These are phyloP conservation scores for Malthinus seriepunctatus DNA, from an alignment of 2,888 invertebrate species.

Conservation along the genomic window DNA sequence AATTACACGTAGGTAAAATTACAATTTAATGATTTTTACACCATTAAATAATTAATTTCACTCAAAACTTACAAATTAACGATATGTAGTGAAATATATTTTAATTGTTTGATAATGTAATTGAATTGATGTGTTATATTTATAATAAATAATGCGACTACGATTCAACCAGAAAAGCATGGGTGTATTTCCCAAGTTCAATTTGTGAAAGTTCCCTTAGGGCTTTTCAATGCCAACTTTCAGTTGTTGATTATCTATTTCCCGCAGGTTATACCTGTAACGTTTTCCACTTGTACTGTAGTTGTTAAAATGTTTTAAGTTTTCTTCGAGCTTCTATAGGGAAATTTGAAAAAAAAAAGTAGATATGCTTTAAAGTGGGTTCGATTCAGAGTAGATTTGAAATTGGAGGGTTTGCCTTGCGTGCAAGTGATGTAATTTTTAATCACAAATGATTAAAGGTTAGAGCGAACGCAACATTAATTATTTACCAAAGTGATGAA, in stretches of 20 bases:
- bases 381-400: too few relatives aligned
- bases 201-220: slow-evolving; percentile 37
- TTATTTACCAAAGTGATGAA: neutral
- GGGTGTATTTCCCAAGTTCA: slow-evolving; percentile 39
- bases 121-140: neutral
- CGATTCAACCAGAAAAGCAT: slow-evolving; percentile 27
- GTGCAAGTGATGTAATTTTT: neutral
- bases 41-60: too few relatives aligned
- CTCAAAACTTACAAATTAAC: too few relatives aligned
- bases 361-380: neutral
- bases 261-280: slow-evolving; percentile 30
- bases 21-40: too few relatives aligned
- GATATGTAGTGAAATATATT: too few relatives aligned
- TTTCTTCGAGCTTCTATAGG: neutral
- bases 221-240: slow-evolving; percentile 35
- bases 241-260: slow-evolving; percentile 37
- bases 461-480: neutral
- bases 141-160: slow-evolving; percentile 9
- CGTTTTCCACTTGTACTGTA: slow-evolving; percentile 22
- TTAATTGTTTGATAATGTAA: slow-evolving; percentile 1
- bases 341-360: neutral
- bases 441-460: neutral
- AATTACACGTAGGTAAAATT: too few relatives aligned
- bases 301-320: slow-evolving; percentile 16
- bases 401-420: too few relatives aligned